Evolutionary conservation across 2,113 vertebrate genomes (phyloP).

Genomic region (Thunnus thynnus): DNA sequence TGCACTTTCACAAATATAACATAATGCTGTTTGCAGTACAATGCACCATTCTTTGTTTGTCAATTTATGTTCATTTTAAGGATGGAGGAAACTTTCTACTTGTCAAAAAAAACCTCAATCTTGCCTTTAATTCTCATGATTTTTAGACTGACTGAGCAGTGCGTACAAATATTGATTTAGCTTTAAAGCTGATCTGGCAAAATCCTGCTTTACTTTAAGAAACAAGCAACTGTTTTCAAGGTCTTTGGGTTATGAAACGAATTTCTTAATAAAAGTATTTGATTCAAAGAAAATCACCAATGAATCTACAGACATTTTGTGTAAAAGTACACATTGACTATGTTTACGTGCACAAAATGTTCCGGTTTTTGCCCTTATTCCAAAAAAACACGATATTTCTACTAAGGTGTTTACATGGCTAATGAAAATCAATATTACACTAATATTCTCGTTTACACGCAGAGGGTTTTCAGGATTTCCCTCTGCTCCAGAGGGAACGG

Average conservation of each 20-base stretch:
- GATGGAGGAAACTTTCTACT: neutral
- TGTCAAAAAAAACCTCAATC: neutral
- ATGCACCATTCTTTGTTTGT: neutral
- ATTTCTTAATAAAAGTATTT: neutral
- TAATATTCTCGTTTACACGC: too few species aligned
- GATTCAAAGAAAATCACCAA: too few species aligned
- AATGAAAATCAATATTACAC: too few species aligned
- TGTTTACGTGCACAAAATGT: too few species aligned
- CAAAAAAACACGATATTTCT: too few species aligned
- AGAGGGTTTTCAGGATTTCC: too few species aligned
- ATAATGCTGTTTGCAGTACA: conserved; percentile 2
- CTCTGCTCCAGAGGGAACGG: too few species aligned
- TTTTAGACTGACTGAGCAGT: neutral
- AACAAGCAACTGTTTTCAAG: conserved; percentile 12
- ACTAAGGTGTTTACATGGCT: too few species aligned
- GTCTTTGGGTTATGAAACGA: neutral
- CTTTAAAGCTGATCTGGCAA: neutral
- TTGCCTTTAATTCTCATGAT: neutral
- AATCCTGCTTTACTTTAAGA: neutral
- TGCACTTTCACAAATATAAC: conserved; percentile 7
- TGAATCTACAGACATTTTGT: conserved; percentile 4
- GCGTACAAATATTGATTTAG: neutral
- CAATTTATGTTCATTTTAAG: neutral
- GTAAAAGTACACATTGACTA: neutral
- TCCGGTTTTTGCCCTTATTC: too few species aligned